phyloP scores from a whole-genome alignment of 2,888 invertebrate species.

The Pasiphila rectangulata region DNA sequence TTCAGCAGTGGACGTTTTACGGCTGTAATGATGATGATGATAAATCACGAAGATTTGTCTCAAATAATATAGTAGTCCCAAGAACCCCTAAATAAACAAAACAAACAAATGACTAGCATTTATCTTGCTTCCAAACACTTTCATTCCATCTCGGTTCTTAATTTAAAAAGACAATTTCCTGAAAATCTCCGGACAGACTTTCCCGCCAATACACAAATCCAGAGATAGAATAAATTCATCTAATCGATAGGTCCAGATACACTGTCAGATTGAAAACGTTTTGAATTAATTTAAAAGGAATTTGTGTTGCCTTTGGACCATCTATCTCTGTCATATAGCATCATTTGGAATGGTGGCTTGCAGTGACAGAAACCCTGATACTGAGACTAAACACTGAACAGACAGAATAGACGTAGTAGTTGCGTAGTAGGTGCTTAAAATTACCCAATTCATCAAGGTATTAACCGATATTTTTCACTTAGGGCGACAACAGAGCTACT shows the following conservation, averaged over 20 bases:
- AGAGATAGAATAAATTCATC: neutral
- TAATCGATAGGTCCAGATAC: neutral
- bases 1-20: neutral
- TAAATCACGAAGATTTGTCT: constrained; percentile 1
- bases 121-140: constrained; percentile 9
- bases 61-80: neutral
- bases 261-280: constrained; percentile 32
- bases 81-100: constrained; percentile 7
- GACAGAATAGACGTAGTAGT: too few relatives aligned
- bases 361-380: constrained; percentile 38
- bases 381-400: constrained; percentile 39
- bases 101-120: constrained; percentile 14
- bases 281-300: constrained; percentile 40
- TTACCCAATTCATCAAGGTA: too few relatives aligned
- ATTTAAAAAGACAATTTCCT: constrained; percentile 16
- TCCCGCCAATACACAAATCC: constrained; percentile 23
- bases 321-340: constrained; percentile 68
- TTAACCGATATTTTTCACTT: too few relatives aligned
- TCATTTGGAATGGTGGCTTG: constrained; percentile 47
- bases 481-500: too few relatives aligned
- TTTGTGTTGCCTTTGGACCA: constrained; percentile 37
- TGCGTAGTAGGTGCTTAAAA: too few relatives aligned
- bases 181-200: constrained; percentile 16
- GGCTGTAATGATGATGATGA: too few relatives aligned
- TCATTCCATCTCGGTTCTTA: constrained; percentile 1